Evolutionary conservation across 2,113 vertebrate genomes (phyloP), one percentile per base, ranked within the genome.

Genomic region (Corydoras sp.): DNA sequence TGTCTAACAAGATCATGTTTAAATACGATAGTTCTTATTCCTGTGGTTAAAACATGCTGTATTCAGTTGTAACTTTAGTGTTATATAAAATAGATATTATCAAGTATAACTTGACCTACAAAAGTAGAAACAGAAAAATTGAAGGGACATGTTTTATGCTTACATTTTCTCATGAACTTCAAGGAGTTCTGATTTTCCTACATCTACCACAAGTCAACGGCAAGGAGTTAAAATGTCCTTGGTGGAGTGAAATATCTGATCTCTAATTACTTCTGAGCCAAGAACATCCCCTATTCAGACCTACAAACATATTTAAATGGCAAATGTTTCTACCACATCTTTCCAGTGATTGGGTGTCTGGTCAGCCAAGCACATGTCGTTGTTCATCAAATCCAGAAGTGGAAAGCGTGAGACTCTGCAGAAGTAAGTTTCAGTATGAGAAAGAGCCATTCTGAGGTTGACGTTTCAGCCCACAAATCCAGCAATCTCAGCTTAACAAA

Each of bases 201-300:
- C 62, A 76, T 76, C 63, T 35, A 76, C 74, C 74, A 60, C 74
- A 76, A 76, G 67, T 71, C 68, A 66, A 71, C 55, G 65, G 56
- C 58, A 66, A 65, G 63, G 62, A 66, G 56, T 66, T 61, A 61
- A 65, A 71, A 71, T 64, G 48, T 73, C 61, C 54, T 69, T 65
- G 65, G 62, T 72, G 18, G 15, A 69, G 32, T 55, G 62, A 73
- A 77, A 32, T 62, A 71, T 69, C 65, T 77, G 75, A 77, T 73
- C 65, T 54, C 58, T 69, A 68, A 72, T 72, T 77, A 65, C 71
- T 54, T 69, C 62, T 73, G 70, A 73, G 64, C 65, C 65, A 73
- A 65, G 65, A 64, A 69, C 65, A 69, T 69, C 71, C 62, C 54
- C 65, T 62, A 61, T 66, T 68, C 59, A 68, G 65, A 68, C 59